Evolutionary conservation across 2,797 vertebrate species (phyloP).

Genomic region (Champsocephalus esox): DNA sequence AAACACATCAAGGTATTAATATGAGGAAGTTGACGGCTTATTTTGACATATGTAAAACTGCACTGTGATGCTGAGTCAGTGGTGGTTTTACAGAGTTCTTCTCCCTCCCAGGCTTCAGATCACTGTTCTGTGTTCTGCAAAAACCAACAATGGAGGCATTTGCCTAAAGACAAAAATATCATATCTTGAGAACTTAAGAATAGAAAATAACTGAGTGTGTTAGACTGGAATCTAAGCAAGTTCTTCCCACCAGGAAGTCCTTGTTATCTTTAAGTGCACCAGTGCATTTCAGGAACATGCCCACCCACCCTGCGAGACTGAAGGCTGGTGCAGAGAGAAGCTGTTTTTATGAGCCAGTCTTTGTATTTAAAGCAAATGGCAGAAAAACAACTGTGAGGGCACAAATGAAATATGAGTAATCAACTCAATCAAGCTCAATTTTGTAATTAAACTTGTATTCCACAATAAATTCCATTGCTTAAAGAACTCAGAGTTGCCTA

Average conservation of each 20-base stretch:
- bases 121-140: background rate
- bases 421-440: constrained; percentile 47
- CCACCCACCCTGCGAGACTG: constrained; percentile 70
- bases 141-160: constrained; percentile 29
- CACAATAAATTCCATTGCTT: constrained; percentile 13
- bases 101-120: background rate
- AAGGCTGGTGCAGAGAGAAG: constrained; percentile 42
- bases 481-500: constrained; percentile 22
- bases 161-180: constrained; percentile 24
- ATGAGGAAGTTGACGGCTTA: constrained; percentile 38
- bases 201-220: constrained; percentile 47
- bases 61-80: constrained; percentile 42
- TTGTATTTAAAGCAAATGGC: background rate
- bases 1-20: constrained; percentile 11
- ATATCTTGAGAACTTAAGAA: constrained; percentile 53
- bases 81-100: background rate
- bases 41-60: constrained; percentile 12
- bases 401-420: constrained; percentile 33
- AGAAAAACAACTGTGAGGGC: constrained; percentile 9
- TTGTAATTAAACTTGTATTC: constrained; percentile 53
- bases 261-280: constrained; percentile 72
- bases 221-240: constrained; percentile 48
- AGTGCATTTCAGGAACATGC: constrained; percentile 68
- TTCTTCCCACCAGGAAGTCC: constrained; percentile 55
- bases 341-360: constrained; percentile 53